Conservation (phyloP, 1,140 invertebrate genomes). For the Lysiphlebus fabarum region DNA sequence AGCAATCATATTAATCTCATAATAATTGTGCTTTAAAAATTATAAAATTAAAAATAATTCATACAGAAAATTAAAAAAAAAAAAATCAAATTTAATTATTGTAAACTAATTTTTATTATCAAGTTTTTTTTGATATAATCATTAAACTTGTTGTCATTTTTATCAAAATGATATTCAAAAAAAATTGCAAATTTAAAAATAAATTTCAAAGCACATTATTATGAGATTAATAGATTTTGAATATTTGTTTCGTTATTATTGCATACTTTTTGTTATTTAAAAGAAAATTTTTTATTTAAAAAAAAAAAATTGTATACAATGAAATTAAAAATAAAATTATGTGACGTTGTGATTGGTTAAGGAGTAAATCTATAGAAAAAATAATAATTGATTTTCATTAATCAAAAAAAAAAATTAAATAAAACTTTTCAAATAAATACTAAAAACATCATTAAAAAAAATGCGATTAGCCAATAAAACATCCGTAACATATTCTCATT, state of each 20-base stretch:
- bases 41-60: conserved; percentile 1
- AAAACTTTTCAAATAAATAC: neutral
- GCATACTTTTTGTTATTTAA: conserved; percentile 34
- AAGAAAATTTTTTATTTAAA: conserved; percentile 40
- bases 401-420: conserved; percentile 9
- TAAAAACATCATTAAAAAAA: conserved; percentile 6
- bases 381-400: neutral
- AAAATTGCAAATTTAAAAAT: neutral
- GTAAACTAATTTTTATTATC: conserved; percentile 5
- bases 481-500: conserved; percentile 17
- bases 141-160: conserved; percentile 17
- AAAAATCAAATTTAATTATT: conserved; percentile 7
- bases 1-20: conserved; percentile 3
- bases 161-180: neutral
- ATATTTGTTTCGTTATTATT: conserved; percentile 33
- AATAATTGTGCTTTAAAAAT: conserved; percentile 3
- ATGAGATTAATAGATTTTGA: conserved; percentile 2
- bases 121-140: conserved; percentile 19
- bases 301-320: conserved; percentile 33
- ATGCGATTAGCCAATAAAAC: conserved; percentile 20
- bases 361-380: conserved; percentile 21
- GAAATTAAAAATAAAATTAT: conserved; percentile 20
- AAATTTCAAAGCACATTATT: conserved; percentile 12
- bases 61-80: neutral
- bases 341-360: conserved; percentile 30